Percentiles rank a stretch among this genome's conserved stretches.
Evolutionary conservation across 2,797 vertebrate species (phyloP).

Genomic region (Danio tinwini): DNA sequence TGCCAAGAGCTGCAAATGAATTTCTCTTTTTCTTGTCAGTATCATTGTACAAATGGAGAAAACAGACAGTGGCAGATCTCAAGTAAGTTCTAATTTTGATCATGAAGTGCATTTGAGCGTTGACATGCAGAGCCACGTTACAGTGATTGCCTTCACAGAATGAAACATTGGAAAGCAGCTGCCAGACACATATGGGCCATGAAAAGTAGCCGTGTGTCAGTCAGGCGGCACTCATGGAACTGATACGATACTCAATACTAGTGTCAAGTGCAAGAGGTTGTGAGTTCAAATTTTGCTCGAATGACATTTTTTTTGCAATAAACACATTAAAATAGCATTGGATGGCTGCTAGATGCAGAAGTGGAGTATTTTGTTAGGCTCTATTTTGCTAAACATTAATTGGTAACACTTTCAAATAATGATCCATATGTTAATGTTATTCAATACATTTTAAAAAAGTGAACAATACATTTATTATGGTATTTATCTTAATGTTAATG

Average conservation of each 20-base stretch:
- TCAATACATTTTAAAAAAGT: too few species aligned
- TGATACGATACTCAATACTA: neutral
- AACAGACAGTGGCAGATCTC: neutral
- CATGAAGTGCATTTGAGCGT: neutral
- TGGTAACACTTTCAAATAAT: too few species aligned
- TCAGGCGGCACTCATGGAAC: neutral
- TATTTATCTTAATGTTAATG: too few species aligned
- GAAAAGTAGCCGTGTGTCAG: slow-evolving; percentile 2
- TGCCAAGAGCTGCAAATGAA: neutral
- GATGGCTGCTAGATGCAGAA: too few species aligned
- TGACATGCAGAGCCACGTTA: slow-evolving; percentile 17
- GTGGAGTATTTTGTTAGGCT: too few species aligned
- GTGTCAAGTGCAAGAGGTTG: neutral
- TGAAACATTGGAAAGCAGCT: slow-evolving; percentile 10
- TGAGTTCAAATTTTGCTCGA: neutral
- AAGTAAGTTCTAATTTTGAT: neutral
- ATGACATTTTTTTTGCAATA: neutral
- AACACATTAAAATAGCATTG: neutral
- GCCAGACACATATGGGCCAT: neutral
- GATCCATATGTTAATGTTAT: too few species aligned
- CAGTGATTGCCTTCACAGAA: slow-evolving; percentile 15
- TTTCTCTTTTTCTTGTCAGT: neutral
- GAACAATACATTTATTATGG: too few species aligned
- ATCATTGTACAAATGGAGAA: neutral
- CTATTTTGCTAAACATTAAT: too few species aligned